phyloP scores from a whole-genome alignment of 2,888 invertebrate genomes.

The Archaeoteleia sp. region DNA sequence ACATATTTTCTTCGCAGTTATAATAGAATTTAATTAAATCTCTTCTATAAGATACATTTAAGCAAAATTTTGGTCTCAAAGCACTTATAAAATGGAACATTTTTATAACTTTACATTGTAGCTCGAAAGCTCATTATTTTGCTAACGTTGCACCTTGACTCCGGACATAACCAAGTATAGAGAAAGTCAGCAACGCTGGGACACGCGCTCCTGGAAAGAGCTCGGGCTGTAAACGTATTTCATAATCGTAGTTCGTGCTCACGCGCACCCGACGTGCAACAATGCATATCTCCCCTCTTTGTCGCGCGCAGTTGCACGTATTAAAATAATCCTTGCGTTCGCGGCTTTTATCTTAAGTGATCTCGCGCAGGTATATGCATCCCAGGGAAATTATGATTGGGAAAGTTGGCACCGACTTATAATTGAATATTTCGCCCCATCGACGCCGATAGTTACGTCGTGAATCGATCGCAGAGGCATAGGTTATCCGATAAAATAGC shows the following conservation, averaged over 20 bases:
- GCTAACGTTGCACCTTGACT: no score
- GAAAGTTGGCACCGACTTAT: background rate
- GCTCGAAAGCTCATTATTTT: no score
- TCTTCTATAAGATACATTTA: no score
- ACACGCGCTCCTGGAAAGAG: no score
- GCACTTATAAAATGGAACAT: no score
- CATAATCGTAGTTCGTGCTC: slow-evolving; percentile 3
- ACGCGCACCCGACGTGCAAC: slow-evolving; percentile 3
- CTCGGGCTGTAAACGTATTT: slow-evolving; percentile 4
- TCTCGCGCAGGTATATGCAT: slow-evolving; percentile 27
- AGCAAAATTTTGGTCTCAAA: no score
- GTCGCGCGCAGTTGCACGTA: slow-evolving; percentile 1
- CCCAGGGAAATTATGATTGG: slow-evolving; percentile 13
- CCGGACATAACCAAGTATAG: no score
- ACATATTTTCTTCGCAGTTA: no score
- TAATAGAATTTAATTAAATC: no score
- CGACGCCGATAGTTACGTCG: background rate
- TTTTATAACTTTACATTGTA: no score
- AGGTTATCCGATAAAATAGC: slow-evolving; percentile 9
- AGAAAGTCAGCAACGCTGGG: no score
- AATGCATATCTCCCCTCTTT: background rate
- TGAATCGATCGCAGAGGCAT: slow-evolving; percentile 1
- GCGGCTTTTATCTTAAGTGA: background rate
- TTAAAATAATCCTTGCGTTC: slow-evolving; percentile 1
- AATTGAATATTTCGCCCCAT: background rate